Percentiles rank a stretch among this genome's conserved stretches.
Evolutionary conservation across 2,888 invertebrate species (phyloP).

Genomic region (Ornithoptera alexandrae): DNA sequence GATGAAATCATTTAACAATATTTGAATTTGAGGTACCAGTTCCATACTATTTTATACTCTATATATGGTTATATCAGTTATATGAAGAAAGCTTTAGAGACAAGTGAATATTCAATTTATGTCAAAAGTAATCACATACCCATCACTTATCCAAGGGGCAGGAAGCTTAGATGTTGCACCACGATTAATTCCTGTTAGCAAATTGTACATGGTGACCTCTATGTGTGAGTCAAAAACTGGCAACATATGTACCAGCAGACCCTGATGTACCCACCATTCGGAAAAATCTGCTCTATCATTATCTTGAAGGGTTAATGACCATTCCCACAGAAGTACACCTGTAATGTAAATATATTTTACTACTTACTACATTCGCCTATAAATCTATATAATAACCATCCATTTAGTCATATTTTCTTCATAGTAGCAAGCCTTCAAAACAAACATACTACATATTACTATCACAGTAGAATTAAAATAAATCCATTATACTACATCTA

Average conservation of each 20-base stretch:
- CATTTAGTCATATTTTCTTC: too few relatives aligned
- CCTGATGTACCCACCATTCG: conserved; percentile 81
- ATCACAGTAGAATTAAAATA: too few relatives aligned
- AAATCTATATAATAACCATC: too few relatives aligned
- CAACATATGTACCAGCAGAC: conserved; percentile 81
- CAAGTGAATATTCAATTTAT: neutral
- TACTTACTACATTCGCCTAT: too few relatives aligned
- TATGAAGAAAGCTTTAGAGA: neutral
- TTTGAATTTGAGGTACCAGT: too few relatives aligned
- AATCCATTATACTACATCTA: too few relatives aligned
- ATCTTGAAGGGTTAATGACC: conserved; percentile 80
- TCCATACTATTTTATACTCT: too few relatives aligned
- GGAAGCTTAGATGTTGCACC: conserved; percentile 79
- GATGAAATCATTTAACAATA: too few relatives aligned
- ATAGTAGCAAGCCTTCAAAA: too few relatives aligned
- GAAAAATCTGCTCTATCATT: conserved; percentile 66
- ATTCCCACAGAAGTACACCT: conserved; percentile 86
- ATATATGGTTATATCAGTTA: too few relatives aligned
- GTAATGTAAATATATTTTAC: conserved; percentile 27
- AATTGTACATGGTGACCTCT: conserved; percentile 82
- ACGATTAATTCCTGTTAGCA: conserved; percentile 80
- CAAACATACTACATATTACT: too few relatives aligned
- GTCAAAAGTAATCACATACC: conserved; percentile 44
- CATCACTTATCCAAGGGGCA: conserved; percentile 81
- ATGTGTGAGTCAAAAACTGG: conserved; percentile 82